Conservation (phyloP, 2,113 vertebrate species). For the Hippopotamus amphibius region DNA sequence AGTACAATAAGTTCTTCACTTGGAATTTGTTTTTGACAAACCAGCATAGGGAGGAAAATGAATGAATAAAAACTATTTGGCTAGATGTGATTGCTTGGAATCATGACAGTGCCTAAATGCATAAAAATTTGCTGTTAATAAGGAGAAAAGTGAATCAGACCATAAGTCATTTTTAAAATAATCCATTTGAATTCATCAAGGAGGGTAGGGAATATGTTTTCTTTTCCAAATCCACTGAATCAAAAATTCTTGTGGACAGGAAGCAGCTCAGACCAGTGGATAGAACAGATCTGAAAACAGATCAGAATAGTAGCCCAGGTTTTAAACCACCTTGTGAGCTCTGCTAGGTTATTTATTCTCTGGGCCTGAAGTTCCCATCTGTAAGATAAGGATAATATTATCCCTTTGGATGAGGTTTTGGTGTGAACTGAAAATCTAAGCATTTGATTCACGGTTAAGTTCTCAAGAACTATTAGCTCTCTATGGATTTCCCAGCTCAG, state of each 20-base stretch:
- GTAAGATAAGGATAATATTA: neutral
- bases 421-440: neutral
- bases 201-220: neutral
- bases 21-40: conserved; percentile 54
- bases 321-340: neutral
- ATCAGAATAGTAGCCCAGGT: neutral
- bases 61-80: neutral
- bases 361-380: neutral
- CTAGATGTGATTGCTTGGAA: neutral
- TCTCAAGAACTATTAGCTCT: neutral
- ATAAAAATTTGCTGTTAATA: conserved; percentile 49
- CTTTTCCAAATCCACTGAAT: conserved; percentile 42
- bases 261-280: neutral
- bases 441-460: neutral
- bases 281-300: conserved; percentile 40
- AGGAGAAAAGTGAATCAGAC: conserved; percentile 35
- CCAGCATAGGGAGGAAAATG: neutral
- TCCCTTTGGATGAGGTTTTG: neutral
- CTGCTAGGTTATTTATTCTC: neutral
- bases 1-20: neutral
- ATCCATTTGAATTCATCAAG: conserved; percentile 28
- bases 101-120: neutral
- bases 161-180: conserved; percentile 9
- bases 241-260: neutral
- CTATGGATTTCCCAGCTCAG: neutral